Percentiles rank a stretch among this genome's conserved stretches.
Conservation (phyloP, 2,113 vertebrate species). For the Mobula hypostoma region DNA sequence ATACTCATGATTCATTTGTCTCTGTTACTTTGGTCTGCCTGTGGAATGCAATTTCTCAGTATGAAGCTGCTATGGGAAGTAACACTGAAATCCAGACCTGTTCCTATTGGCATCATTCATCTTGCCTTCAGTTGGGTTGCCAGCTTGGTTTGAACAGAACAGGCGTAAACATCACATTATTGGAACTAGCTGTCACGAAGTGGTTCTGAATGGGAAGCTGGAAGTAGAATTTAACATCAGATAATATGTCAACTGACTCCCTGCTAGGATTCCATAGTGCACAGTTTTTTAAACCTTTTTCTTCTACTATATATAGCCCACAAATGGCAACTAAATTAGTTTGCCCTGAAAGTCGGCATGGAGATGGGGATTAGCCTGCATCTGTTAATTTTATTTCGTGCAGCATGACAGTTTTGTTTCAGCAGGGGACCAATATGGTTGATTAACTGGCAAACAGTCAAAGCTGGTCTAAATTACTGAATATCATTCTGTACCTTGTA, state of each 20-base stretch:
- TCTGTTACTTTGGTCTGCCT: not conserved
- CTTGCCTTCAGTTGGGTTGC: not conserved
- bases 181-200: not conserved
- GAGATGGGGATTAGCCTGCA: too few relatives aligned
- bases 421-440: too few relatives aligned
- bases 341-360: too few relatives aligned
- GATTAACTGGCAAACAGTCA: too few relatives aligned
- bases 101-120: not conserved
- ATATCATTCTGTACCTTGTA: too few relatives aligned
- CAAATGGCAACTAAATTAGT: not conserved
- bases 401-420: too few relatives aligned
- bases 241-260: not conserved
- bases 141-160: not conserved
- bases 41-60: not conserved
- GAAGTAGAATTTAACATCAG: not conserved
- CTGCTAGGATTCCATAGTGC: not conserved
- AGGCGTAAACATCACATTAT: not conserved
- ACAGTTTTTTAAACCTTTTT: not conserved
- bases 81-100: not conserved
- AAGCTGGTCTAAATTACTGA: too few relatives aligned
- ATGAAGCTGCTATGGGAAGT: not conserved
- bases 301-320: not conserved
- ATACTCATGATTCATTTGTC: not conserved
- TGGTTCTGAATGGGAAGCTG: not conserved
- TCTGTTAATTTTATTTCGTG: too few relatives aligned